A percentile compares a stretch with the other conserved stretches of the same genome.
These are phyloP conservation scores for Plectrocnemia conspersa DNA, from an alignment of 1,140 invertebrate species.

Conservation along the genomic window DNA sequence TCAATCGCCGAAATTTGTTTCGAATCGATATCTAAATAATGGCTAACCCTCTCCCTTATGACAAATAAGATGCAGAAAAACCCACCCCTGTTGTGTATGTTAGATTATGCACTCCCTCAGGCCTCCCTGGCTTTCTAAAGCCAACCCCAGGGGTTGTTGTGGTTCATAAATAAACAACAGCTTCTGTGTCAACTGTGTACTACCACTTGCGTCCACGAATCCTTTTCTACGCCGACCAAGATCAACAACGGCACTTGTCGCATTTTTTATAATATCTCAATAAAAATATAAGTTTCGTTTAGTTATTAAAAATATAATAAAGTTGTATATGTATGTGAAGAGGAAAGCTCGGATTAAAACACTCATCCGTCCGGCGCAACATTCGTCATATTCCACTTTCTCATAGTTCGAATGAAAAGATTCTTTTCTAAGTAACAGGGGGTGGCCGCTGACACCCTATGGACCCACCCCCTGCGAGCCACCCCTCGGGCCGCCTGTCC, in stretches of 20 bases:
- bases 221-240: not conserved
- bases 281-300: no score
- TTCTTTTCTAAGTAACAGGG: no score
- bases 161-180: conserved; percentile 31
- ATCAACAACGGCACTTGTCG: no score
- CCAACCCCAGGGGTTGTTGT: conserved; percentile 16
- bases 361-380: no score
- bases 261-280: no score
- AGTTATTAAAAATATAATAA: no score
- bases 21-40: conserved; percentile 31
- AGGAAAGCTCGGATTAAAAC: no score
- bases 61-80: conserved; percentile 25
- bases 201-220: not conserved
- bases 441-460: no score
- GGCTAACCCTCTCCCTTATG: conserved; percentile 8
- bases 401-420: no score
- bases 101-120: conserved; percentile 16
- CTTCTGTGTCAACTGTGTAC: conserved; percentile 18
- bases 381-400: no score
- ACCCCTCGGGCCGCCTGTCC: conserved; percentile 14
- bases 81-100: conserved; percentile 17
- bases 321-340: no score
- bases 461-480: not conserved
- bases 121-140: conserved; percentile 1
- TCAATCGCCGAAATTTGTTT: no score